These are phyloP conservation scores for Xylota segnis DNA, from an alignment of 2,888 invertebrate genomes.

Conservation along the genomic window DNA sequence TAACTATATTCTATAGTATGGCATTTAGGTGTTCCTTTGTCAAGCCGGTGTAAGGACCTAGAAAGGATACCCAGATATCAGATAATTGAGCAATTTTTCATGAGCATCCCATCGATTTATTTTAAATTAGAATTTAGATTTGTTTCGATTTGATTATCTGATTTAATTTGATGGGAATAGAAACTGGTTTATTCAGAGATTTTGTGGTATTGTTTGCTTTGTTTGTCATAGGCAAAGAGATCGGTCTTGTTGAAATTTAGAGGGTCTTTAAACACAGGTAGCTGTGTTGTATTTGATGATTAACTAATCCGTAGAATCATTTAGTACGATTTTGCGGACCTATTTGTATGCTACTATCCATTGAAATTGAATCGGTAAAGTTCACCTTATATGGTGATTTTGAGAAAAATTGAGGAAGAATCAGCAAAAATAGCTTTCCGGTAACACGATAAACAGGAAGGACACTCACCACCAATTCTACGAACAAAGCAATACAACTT, in stretches of 20 bases:
- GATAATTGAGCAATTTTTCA: conserved; percentile 31
- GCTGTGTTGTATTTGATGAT: no score
- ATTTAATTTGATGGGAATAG: background rate
- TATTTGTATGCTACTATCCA: no score
- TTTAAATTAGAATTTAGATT: conserved; percentile 23
- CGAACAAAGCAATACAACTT: no score
- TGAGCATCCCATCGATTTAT: conserved; percentile 13
- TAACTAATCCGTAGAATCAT: no score
- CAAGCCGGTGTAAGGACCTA: background rate
- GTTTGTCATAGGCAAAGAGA: background rate
- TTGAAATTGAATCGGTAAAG: no score
- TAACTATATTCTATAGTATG: background rate
- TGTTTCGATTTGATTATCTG: conserved; percentile 6
- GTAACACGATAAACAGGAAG: no score
- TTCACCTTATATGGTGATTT: no score
- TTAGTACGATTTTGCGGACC: no score
- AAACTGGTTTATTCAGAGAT: conserved; percentile 3
- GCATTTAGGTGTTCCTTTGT: conserved; percentile 7
- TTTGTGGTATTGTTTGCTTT: background rate
- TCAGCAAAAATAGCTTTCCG: no score
- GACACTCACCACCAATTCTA: no score
- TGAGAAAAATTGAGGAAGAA: no score
- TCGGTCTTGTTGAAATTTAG: background rate
- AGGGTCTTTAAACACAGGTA: no score
- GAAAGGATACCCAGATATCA: background rate